Evolutionary conservation across 2,113 vertebrate species (phyloP).

Genomic region (Capreolus pygargus): DNA sequence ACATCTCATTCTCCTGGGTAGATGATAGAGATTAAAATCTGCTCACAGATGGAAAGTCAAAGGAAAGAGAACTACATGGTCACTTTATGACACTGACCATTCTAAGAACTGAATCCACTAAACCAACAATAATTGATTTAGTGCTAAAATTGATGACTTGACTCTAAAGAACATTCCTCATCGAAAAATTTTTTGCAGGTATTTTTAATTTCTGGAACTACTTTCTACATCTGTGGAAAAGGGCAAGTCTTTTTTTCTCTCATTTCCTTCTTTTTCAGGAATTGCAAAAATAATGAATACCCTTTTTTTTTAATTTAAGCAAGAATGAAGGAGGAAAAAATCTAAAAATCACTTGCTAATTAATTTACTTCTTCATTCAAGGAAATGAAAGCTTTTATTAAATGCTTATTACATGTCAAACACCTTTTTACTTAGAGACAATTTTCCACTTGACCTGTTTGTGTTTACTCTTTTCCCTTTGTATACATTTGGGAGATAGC

Average conservation of each 20-base stretch:
- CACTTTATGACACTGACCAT: neutral
- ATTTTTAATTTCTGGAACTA: neutral
- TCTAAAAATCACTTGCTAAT: neutral
- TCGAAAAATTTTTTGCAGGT: neutral
- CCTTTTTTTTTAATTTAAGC: neutral
- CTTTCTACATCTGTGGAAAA: neutral
- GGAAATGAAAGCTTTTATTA: neutral
- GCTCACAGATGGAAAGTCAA: slow-evolving; percentile 10
- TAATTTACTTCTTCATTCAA: neutral
- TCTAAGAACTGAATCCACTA: neutral
- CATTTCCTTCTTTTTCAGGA: neutral
- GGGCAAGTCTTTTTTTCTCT: neutral
- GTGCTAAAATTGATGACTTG: neutral
- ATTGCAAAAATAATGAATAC: neutral
- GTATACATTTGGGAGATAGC: neutral
- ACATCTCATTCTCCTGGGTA: slow-evolving; percentile 2
- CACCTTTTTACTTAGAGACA: neutral
- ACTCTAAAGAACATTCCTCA: neutral
- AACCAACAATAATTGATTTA: neutral
- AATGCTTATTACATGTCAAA: neutral
- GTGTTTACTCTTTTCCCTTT: neutral
- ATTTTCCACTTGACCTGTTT: neutral
- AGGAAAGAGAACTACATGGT: neutral
- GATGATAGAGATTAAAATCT: slow-evolving; percentile 8
- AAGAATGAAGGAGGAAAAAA: neutral